Conservation (phyloP, 2,113 vertebrate genomes). For the Seriola rivoliana region DNA sequence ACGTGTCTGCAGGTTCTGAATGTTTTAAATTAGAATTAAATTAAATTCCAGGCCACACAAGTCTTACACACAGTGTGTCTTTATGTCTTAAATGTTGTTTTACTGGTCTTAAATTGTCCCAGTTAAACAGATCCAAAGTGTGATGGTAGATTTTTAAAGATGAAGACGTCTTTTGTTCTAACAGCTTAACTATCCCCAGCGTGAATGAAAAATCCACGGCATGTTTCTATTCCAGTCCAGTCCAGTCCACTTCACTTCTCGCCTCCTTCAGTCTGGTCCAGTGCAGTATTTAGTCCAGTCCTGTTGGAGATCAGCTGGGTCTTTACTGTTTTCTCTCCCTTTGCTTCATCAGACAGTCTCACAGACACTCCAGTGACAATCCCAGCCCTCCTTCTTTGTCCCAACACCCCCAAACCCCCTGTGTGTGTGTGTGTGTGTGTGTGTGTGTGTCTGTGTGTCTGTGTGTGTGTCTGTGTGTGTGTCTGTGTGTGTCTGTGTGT, state of each 20-base stretch:
- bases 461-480: conserved; percentile 45
- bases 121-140: not conserved
- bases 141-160: not conserved
- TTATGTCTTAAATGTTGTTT: not conserved
- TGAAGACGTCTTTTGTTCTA: not conserved
- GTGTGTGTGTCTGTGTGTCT: conserved; percentile 9
- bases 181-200: not conserved
- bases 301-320: conserved; percentile 40
- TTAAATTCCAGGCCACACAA: not conserved
- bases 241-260: not conserved
- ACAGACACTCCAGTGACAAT: conserved; percentile 72
- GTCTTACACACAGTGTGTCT: not conserved
- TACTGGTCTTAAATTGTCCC: not conserved
- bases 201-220: not conserved
- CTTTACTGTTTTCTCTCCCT: conserved; percentile 34
- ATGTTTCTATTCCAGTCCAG: not conserved
- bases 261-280: not conserved
- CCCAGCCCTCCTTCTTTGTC: conserved; percentile 38
- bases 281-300: not conserved
- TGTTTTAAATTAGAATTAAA: not conserved
- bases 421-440: conserved; percentile 47
- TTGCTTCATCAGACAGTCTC: conserved; percentile 49
- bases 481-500: conserved; percentile 20
- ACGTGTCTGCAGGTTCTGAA: too few relatives aligned
- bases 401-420: conserved; percentile 22